Base-by-base conservation (phyloP, 2,888 invertebrate genomes). In the Autographa pulchrina region DNA sequence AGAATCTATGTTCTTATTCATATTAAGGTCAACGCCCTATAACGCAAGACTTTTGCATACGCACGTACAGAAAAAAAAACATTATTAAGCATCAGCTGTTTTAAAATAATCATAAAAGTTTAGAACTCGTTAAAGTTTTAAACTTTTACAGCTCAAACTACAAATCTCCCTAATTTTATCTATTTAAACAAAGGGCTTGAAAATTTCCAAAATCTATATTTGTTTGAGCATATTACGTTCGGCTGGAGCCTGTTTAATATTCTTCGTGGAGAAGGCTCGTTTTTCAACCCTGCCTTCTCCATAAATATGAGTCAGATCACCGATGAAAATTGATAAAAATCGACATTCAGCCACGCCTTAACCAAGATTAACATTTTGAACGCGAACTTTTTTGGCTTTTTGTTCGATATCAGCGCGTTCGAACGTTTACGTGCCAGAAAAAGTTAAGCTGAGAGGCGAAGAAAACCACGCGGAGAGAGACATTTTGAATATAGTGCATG, bases 311-410 rank as follows among this genome's bases (percentile, higher is more conserved):
- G 79, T 72, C 71, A 77, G 81, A 82, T 82, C 76, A 60, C 62
- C 74, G 72, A 70, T 77, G 81, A 82, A 81, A 84, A 84, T 84
- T 84, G 84, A 84, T 84, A 84, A 82, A 84, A 84, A 84, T 84
- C 75, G 83, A 75, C 82, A 65, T 78, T 76, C 70, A 68, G 72
- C 75, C 75, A 74, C 80, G 73, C 82, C 79, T 75, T 73, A 67
- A 72, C 68, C 32, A 35, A 77, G 78, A 81, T 81, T 84, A 78
- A 81, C 73, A 81, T 81, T 84, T 81, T 64, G 59, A 70, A 74
- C 64, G 72, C 48, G 54, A 72, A 74, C 61, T 70, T 74, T 58
- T 74, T 25, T 70, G 54, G 48, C 43, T 68, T 61, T 77, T 66
- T 71, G 43, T 32, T 61, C 63, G 60, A 65, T 74, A 76, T 80